Evolutionary conservation across 2,888 invertebrate species (phyloP).

Genomic region (Nyleta sp.): DNA sequence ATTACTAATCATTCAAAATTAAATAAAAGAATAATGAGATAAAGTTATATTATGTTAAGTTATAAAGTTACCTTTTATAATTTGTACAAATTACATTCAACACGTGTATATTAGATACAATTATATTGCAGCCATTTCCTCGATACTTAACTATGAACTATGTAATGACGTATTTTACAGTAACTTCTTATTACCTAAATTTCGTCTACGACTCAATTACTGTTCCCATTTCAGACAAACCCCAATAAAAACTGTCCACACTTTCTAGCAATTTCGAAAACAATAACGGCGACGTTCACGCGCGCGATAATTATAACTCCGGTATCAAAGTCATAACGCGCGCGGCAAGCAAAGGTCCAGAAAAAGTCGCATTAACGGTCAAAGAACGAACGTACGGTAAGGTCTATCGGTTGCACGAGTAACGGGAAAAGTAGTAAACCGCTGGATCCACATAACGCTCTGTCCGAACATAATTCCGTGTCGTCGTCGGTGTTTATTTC

Average conservation of each 20-base stretch:
- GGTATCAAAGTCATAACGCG: constrained; percentile 37
- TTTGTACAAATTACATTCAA: too few species aligned
- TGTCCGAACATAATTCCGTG: constrained; percentile 58
- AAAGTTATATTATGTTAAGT: too few species aligned
- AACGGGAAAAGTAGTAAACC: constrained; percentile 62
- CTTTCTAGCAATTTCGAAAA: not conserved
- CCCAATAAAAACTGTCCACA: constrained; percentile 13
- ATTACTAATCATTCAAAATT: too few species aligned
- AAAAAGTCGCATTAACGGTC: constrained; percentile 53
- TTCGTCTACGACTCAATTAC: too few species aligned
- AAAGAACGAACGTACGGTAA: constrained; percentile 40
- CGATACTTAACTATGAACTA: too few species aligned
- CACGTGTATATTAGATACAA: too few species aligned
- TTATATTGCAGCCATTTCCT: too few species aligned
- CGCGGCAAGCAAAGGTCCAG: constrained; percentile 26
- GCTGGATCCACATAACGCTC: constrained; percentile 58
- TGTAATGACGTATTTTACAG: too few species aligned
- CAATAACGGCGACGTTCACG: constrained; percentile 14
- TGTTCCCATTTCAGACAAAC: not conserved
- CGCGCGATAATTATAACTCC: constrained; percentile 27
- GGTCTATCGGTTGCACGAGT: constrained; percentile 45
- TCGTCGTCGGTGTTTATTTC: constrained; percentile 57
- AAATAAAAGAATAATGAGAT: too few species aligned
- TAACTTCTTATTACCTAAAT: too few species aligned
- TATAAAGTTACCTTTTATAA: too few species aligned